Percentiles rank a stretch among this genome's conserved stretches.
These are phyloP conservation scores for Macquaria ambigua DNA, from an alignment of 2,113 vertebrate genomes.

Conservation along the genomic window DNA sequence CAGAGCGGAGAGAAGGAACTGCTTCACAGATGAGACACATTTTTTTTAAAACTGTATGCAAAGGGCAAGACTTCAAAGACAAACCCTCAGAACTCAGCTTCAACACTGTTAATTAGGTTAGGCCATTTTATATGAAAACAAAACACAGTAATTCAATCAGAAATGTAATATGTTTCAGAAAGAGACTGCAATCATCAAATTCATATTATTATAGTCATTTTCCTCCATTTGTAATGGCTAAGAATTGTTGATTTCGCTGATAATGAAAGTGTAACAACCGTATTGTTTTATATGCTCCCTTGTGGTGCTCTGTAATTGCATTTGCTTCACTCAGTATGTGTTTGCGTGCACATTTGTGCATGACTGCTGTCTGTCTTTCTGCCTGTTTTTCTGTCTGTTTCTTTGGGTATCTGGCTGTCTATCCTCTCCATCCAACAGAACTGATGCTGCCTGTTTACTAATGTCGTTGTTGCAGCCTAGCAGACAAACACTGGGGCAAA, in stretches of 20 bases:
- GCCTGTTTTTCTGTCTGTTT: constrained; percentile 20
- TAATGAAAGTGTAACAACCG: constrained; percentile 50
- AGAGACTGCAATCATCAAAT: constrained; percentile 41
- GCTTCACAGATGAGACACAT: constrained; percentile 53
- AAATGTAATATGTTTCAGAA: constrained; percentile 32
- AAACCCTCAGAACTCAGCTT: constrained; percentile 42
- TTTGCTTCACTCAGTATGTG: constrained; percentile 24
- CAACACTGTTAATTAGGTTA: constrained; percentile 64
- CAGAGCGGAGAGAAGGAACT: constrained; percentile 41
- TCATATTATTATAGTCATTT: constrained; percentile 35
- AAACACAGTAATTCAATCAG: constrained; percentile 65
- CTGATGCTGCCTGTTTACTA: constrained; percentile 5
- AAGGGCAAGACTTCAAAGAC: constrained; percentile 70
- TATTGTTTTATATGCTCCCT: constrained; percentile 43
- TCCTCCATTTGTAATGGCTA: constrained; percentile 56
- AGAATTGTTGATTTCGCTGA: constrained; percentile 55
- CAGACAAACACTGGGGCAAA: constrained; percentile 22
- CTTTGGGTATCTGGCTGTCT: constrained; percentile 13
- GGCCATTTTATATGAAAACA: constrained; percentile 46
- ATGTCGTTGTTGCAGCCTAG: not conserved
- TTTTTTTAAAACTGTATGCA: constrained; percentile 59
- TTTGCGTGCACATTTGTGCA: constrained; percentile 16
- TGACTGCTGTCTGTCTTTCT: constrained; percentile 4
- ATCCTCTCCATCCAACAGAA: constrained; percentile 16
- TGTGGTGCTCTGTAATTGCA: constrained; percentile 61